A percentile compares a stretch with the other conserved stretches of the same genome.
These are phyloP conservation scores for Incurvaria masculella DNA, from an alignment of 2,888 invertebrate species.

Conservation along the genomic window DNA sequence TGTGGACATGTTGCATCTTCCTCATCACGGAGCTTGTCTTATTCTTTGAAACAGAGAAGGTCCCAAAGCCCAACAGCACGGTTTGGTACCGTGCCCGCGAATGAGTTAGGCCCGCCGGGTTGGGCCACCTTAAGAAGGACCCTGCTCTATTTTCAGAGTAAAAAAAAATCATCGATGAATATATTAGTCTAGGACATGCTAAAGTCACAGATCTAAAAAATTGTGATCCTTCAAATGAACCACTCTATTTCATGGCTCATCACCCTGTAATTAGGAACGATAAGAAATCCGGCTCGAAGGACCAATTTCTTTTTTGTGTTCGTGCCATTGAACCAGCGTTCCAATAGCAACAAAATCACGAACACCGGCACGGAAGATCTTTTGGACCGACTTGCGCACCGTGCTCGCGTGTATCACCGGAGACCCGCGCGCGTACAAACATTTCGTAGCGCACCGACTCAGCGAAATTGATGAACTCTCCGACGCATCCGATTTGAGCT, in stretches of 20 bases:
- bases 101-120: too few species aligned
- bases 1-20: too few species aligned
- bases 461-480: not conserved
- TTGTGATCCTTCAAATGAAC: constrained; percentile 4
- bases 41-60: too few species aligned
- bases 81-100: too few species aligned
- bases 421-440: not conserved
- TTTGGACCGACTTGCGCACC: too few species aligned
- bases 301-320: too few species aligned
- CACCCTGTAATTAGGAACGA: constrained; percentile 11
- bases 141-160: constrained; percentile 4
- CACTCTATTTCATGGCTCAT: constrained; percentile 12
- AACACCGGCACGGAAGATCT: too few species aligned
- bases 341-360: too few species aligned
- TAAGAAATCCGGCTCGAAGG: constrained; percentile 9
- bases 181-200: constrained; percentile 9
- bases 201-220: constrained; percentile 1
- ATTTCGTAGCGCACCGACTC: not conserved
- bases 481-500: not conserved
- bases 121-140: too few species aligned
- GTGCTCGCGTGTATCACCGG: not conserved
- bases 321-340: too few species aligned
- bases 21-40: too few species aligned
- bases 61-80: too few species aligned
- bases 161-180: constrained; percentile 10